Evolutionary conservation across 2,113 vertebrate species (phyloP), one percentile per base, ranked within the genome.

Genomic region (Mungos mungo): DNA sequence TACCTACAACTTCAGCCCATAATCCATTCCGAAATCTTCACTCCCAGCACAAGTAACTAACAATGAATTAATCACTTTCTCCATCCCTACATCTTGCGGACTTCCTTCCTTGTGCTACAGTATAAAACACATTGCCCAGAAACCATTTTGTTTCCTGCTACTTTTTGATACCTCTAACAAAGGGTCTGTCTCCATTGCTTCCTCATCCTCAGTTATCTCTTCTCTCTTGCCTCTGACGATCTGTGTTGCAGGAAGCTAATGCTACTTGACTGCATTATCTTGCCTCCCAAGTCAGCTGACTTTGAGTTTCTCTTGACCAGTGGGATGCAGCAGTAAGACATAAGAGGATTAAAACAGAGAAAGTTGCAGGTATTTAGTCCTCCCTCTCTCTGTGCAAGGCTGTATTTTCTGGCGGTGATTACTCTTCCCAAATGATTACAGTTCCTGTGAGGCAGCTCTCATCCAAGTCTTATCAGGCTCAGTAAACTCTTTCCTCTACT

Each of bases 271-370:
- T 41, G 15, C 7, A 50, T 41, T 19, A 33, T 29, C 9, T 0
- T 50, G 52, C 29, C 29, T 94, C 63, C 25, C 65, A 35, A 3
- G 14, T 3, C 0, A 38, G 31, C 7, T 7, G 3, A 80, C 16
- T 54, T 35, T 11, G n/a, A 57, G 0, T 21, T 35, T 77, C 27
- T 18, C 21, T 31, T 41, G 18, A 77, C 25, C 15, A 16, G 2
- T 74, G 31, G 25, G 9, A 16, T 1, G 27, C 0, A 8, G 19
- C 18, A 29, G 12, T 33, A 45, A 74, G 2, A 65, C 7, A 45
- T 13, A 19, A 89, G 45, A 81, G 47, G 50, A 4, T 7, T 10
- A 31, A 13, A 69, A 52, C 18, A 82, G 29, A 81, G 47, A 41
- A 7, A 19, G 8, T 2, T 68, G 45, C 12, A 45, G 12, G 45